phyloP scores from a whole-genome alignment of 2,113 vertebrate genomes.

The Eira barbara region DNA sequence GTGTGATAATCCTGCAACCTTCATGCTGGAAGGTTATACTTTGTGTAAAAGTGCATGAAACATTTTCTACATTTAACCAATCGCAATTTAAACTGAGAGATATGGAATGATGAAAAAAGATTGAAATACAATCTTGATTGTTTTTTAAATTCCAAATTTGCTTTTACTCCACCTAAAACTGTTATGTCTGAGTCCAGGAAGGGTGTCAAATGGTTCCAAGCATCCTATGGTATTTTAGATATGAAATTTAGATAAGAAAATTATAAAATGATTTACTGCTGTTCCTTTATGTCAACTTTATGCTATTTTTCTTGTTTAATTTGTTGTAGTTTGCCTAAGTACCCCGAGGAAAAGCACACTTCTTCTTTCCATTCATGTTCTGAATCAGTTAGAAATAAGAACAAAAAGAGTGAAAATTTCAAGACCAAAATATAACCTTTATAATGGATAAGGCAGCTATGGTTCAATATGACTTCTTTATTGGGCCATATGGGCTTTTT shows the following conservation, averaged over 20 bases:
- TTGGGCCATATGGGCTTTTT: neutral
- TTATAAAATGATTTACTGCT: neutral
- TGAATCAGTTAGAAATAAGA: conserved; percentile 31
- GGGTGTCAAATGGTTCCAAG: neutral
- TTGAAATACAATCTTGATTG: neutral
- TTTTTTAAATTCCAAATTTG: neutral
- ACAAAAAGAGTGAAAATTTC: neutral
- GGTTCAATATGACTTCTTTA: neutral
- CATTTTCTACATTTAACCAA: neutral
- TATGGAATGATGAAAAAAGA: neutral
- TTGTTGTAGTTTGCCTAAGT: neutral
- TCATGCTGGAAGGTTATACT: neutral
- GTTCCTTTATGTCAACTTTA: neutral
- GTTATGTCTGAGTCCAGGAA: neutral
- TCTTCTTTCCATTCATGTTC: neutral
- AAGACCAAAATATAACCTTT: neutral
- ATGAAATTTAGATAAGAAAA: neutral
- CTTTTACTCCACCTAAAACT: neutral
- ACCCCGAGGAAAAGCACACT: neutral
- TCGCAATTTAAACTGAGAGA: neutral
- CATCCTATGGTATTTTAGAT: neutral
- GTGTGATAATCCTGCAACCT: neutral
- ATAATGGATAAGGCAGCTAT: neutral
- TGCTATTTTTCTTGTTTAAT: neutral
- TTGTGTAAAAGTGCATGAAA: neutral